Base-by-base conservation (phyloP, 2,113 vertebrate species). In the Entomyzon cyanotis region DNA sequence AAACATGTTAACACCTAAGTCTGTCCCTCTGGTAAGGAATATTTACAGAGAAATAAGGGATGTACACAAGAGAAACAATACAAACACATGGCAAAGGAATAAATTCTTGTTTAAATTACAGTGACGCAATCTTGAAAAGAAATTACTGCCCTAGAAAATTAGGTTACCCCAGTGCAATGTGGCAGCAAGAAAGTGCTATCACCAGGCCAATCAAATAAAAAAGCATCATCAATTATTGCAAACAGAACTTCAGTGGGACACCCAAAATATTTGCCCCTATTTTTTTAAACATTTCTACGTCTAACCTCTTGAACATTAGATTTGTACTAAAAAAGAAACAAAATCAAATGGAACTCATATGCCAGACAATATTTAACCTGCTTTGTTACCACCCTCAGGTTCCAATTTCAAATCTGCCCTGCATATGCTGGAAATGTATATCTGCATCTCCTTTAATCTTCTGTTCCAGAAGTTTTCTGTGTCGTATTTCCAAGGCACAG, bases 21-120 rank as follows among this genome's bases (percentile, higher is more conserved):
- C 44, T 84, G 33, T 96, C 91, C 75, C 95, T 95, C 91, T 97
- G 17, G 28, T 84, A 42, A 92, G 31, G 58, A 31, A 76, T 14
- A 86, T 20, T 33, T 18, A 68, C 0, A 23, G 64, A 47, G 78
- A 94, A 95, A 7, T 24, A 74, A 52, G 68, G 76, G 37, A 30
- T 81, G 27, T 16, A 46, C 3, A 1, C 46, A 39, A 95, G 33
- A 78, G 73, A 49, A 78, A 47, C 30, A 67, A 21, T 80, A 55
- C 16, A 63, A 77, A 56, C 0, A 0, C 15, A 20, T 2, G 1
- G 27, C 60, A 49, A 56, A 93, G n/a, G 27, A 74, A 37, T 47
- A 16, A 33, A 25, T 74, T 74, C 5, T 25, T 27, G 28, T 47
- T 59, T 41, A 33, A 78, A 67, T 55, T 47, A 69, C 23, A 56